Conservation (phyloP, 2,797 vertebrate genomes). For the Hydrolagus colliei region DNA sequence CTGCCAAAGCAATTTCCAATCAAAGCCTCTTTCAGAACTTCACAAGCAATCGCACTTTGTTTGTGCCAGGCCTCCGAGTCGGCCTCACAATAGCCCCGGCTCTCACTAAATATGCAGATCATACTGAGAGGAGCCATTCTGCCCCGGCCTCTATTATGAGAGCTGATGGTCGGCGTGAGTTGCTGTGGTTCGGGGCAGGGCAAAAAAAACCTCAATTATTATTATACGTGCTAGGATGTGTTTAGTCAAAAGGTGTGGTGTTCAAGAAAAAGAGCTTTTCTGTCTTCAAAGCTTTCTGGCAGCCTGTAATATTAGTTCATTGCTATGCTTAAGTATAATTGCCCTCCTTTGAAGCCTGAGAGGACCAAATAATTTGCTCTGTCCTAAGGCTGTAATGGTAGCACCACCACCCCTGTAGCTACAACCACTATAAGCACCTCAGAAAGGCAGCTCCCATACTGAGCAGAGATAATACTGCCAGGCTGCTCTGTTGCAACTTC, state of each 20-base stretch:
- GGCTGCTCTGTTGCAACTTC: slow-evolving; percentile 50
- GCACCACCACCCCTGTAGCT: slow-evolving; percentile 42
- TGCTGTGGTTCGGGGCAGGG: slow-evolving; percentile 44
- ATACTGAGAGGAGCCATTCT: slow-evolving; percentile 65
- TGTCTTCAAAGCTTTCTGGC: slow-evolving; percentile 62
- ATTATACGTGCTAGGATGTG: slow-evolving; percentile 58
- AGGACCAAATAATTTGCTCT: slow-evolving; percentile 57
- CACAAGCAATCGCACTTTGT: slow-evolving; percentile 71
- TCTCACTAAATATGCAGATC: slow-evolving; percentile 65
- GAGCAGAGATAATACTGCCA: slow-evolving; percentile 51
- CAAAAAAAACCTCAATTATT: slow-evolving; percentile 43
- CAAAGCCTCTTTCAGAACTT: slow-evolving; percentile 72
- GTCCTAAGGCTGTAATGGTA: slow-evolving; percentile 50
- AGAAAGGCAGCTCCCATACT: slow-evolving; percentile 49
- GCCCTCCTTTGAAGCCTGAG: slow-evolving; percentile 58
- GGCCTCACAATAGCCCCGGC: slow-evolving; percentile 61
- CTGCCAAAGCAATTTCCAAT: slow-evolving; percentile 73
- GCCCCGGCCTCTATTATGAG: slow-evolving; percentile 45
- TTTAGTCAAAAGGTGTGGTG: slow-evolving; percentile 64
- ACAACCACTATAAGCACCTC: slow-evolving; percentile 47
- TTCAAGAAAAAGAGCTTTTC: slow-evolving; percentile 63
- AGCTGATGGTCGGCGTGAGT: slow-evolving; percentile 43
- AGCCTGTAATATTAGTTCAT: slow-evolving; percentile 68
- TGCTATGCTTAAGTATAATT: slow-evolving; percentile 66
- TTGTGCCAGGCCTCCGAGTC: slow-evolving; percentile 54